Conservation (phyloP, 2,113 vertebrate species). For the Cathartes aura region DNA sequence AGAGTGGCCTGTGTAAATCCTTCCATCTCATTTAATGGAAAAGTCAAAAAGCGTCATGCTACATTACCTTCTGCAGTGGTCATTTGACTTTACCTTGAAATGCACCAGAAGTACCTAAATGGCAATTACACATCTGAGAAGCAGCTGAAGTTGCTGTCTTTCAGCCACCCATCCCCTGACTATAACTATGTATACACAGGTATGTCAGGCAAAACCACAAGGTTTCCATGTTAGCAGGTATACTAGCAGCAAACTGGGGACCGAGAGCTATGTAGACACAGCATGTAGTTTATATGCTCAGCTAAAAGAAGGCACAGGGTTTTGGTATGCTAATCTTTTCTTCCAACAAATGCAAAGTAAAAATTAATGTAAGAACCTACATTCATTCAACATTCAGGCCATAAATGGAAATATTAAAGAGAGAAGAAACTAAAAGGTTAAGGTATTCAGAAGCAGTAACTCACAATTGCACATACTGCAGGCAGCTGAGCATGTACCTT, state of each 20-base stretch:
- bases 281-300: background rate
- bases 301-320: background rate
- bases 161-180: background rate
- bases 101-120: background rate
- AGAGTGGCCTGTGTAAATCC: background rate
- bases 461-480: background rate
- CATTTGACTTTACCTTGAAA: background rate
- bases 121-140: background rate
- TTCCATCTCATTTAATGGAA: background rate
- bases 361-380: background rate
- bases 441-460: constrained; percentile 13
- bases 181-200: background rate
- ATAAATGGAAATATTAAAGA: background rate
- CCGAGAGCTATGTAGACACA: background rate
- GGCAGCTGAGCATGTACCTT: constrained; percentile 2
- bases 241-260: background rate
- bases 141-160: background rate
- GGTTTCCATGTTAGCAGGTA: background rate
- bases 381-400: background rate
- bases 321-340: background rate
- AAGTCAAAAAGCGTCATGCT: background rate
- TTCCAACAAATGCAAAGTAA: background rate
- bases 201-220: background rate
- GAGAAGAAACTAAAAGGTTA: constrained; percentile 14
- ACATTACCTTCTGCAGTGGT: background rate